Base-by-base conservation (phyloP, 2,888 invertebrate species). In the Acanthosepion lycidas region DNA sequence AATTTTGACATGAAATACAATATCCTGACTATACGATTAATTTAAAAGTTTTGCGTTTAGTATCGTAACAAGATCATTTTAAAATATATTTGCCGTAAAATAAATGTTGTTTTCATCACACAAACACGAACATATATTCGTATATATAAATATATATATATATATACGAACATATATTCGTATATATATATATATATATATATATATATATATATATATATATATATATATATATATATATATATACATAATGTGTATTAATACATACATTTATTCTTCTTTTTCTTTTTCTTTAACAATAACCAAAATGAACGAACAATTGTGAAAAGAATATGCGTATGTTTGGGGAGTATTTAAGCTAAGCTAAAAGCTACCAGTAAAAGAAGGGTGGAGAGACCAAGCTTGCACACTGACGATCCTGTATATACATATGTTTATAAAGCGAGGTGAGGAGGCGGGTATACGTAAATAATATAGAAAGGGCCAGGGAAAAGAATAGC, bases 131-230 rank as follows among this genome's bases (percentile, higher is more conserved):
- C 33, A 9, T 6, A 23, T 91, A 91, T 91, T 6, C 20, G 20
- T 91, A 6, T 91, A 6, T n/a, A n/a, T n/a, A n/a, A n/a, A n/a
- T n/a, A n/a, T n/a, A n/a, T n/a, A n/a, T n/a, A n/a, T n/a, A n/a
- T n/a, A n/a, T n/a, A n/a, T n/a, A 0, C 9, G 9, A 4, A 12
- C 33, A 12, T 1, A 23, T 91, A 91, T 91, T 4, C 20, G 20
- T 91, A 9, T 91, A 9, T 1, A 33, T 33, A 33, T 33, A 33
- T 33, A 33, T 91, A 6, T 91, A 6, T 91, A 6, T 91, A 6
- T 91, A 6, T 91, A 91, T 91, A 91, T 91, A 91, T 91, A 91
- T 91, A 33, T 91, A 91, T 91, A 91, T 91, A 91, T 91, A 23
- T 23, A 91, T 91, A 23, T 91, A 91, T 23, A 91, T 28, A 28